Evolutionary conservation across 1,140 invertebrate genomes (phyloP), one percentile per base, ranked within the genome.

Genomic region (Scaptomyza hsui): DNA sequence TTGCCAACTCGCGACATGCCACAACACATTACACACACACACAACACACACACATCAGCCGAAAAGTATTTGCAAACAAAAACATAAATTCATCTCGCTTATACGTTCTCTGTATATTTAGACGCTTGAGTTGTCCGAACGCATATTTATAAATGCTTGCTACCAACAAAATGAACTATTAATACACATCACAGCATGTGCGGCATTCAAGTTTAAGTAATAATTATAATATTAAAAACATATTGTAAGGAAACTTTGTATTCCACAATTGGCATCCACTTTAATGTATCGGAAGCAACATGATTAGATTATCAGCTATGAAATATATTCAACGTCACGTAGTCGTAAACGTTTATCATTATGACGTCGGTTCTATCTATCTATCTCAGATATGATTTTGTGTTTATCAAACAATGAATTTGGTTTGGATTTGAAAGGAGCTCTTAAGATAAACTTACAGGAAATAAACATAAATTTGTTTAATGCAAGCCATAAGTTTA

Each of bases 21-120:
- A 76, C 51, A 55, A 76, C 51, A 55, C 12, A 37, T 51, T 37
- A 62, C 70, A 74, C 19, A 21, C 19, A 21, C 19, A 21, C 19
- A 21, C 19, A 21, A 2, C 19, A 21, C 4, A 21, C 4, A n/a
- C n/a, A n/a, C n/a, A n/a, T n/a, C n/a, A 21, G 62, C 63, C 57
- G 67, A 80, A 88, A 85, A 85, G 81, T 88, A 85, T 85, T 86
- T 85, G 81, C 81, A 86, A 85, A 85, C 82, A 85, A 86, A 85
- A 74, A 85, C 72, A 85, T 85, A 85, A 85, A 86, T 85, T 81
- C 55, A 80, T 73, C 26, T 29, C 68, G 80, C 80, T 52, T 71
- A 72, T 78, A 64, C 62, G 48, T 24, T 68, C n/a, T n/a, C n/a
- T n/a, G 15, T 65, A 72, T 53, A 72, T 75, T 72, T 72, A 71